A percentile compares a stretch with the other conserved stretches of the same genome.
Evolutionary conservation across 2,797 vertebrate genomes (phyloP).

Genomic region (Triplophysa bombifrons): DNA sequence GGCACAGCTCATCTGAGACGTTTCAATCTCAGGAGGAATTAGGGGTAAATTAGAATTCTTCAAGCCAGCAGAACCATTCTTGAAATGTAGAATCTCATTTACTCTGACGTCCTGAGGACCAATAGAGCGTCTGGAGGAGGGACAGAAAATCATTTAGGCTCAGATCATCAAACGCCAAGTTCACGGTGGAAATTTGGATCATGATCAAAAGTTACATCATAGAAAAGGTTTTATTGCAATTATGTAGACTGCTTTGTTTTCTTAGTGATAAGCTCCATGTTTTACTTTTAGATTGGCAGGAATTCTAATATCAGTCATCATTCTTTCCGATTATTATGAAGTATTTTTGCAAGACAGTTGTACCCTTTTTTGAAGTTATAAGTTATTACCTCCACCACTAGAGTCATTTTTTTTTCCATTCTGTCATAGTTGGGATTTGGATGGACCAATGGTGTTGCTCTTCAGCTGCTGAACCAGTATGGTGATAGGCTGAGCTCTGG

Average conservation of each 20-base stretch:
- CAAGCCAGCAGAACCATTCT: slow-evolving; percentile 28
- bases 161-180: slow-evolving; percentile 22
- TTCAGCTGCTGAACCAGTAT: slow-evolving; percentile 80
- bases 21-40: slow-evolving; percentile 49
- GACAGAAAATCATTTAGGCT: slow-evolving; percentile 28
- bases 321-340: too few relatives aligned
- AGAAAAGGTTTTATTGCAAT: background rate
- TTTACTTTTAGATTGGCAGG: too few relatives aligned
- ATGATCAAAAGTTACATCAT: background rate
- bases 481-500: slow-evolving; percentile 72
- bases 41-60: slow-evolving; percentile 46
- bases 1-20: slow-evolving; percentile 17
- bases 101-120: slow-evolving; percentile 1
- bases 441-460: slow-evolving; percentile 80
- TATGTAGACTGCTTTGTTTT: background rate
- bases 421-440: slow-evolving; percentile 81
- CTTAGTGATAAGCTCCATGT: too few relatives aligned
- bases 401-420: background rate
- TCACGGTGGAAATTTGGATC: background rate
- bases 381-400: too few relatives aligned
- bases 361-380: too few relatives aligned
- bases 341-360: too few relatives aligned
- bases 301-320: too few relatives aligned
- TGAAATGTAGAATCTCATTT: slow-evolving; percentile 49
- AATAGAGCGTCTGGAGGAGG: slow-evolving; percentile 29